Conservation (phyloP, 2,888 invertebrate species). For the Deladenus siricidicola region DNA sequence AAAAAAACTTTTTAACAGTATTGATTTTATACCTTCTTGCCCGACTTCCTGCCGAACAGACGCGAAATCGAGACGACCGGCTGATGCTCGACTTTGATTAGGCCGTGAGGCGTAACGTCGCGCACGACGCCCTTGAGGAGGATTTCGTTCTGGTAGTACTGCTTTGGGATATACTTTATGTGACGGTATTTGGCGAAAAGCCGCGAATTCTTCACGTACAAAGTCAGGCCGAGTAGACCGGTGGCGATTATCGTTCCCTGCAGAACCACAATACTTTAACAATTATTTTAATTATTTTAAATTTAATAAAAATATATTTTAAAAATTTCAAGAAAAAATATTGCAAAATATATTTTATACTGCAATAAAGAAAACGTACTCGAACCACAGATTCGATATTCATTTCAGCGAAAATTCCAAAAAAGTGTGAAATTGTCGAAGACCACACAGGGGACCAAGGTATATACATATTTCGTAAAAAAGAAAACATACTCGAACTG, state of each 20-base stretch:
- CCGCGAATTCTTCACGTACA: conserved; percentile 47
- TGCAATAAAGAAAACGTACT: too few species aligned
- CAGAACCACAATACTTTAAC: conserved; percentile 5
- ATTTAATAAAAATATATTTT: neutral
- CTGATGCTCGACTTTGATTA: conserved; percentile 46
- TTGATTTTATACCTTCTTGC: conserved; percentile 15
- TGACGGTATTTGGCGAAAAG: conserved; percentile 48
- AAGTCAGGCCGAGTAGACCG: conserved; percentile 42
- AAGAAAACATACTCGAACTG: neutral
- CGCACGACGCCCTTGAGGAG: conserved; percentile 43
- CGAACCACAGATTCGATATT: too few species aligned
- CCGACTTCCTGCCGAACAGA: conserved; percentile 27
- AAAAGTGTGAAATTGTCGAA: too few species aligned
- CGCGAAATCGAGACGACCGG: conserved; percentile 45
- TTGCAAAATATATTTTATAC: too few species aligned
- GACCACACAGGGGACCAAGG: too few species aligned
- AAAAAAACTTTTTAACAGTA: conserved; percentile 11
- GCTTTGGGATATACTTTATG: conserved; percentile 50
- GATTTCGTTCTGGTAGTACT: conserved; percentile 48
- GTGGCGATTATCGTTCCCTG: conserved; percentile 50
- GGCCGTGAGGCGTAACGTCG: conserved; percentile 41
- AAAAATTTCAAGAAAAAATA: too few species aligned
- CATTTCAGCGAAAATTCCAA: too few species aligned
- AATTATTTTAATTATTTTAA: neutral
- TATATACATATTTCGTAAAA: too few species aligned